Evolutionary conservation across 2,797 vertebrate species (phyloP).

Genomic region (Okamejei kenojei): DNA sequence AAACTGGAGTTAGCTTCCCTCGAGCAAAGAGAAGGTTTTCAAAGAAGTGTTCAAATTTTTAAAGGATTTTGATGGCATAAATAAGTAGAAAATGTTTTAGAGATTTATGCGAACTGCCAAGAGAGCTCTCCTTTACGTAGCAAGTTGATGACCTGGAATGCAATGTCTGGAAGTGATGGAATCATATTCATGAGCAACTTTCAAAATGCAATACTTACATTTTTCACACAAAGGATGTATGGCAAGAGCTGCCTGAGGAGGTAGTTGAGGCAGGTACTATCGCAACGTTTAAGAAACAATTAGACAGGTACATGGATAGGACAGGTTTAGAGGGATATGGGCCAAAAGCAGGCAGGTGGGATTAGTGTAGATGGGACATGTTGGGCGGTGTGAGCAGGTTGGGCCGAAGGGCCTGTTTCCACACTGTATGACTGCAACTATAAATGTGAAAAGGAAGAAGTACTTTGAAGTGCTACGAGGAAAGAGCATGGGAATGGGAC

Average conservation of each 20-base stretch:
- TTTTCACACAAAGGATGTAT: too few relatives aligned
- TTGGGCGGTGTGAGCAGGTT: too few relatives aligned
- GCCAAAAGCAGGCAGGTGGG: too few relatives aligned
- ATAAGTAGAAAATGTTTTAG: neutral
- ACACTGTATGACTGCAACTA: too few relatives aligned
- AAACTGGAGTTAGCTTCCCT: neutral
- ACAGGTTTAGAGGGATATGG: too few relatives aligned
- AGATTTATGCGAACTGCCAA: neutral
- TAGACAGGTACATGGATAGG: too few relatives aligned
- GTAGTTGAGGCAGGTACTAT: too few relatives aligned
- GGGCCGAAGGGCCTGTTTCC: too few relatives aligned
- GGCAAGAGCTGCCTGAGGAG: too few relatives aligned
- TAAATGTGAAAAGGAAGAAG: neutral
- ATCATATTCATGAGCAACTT: neutral
- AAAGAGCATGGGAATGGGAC: neutral
- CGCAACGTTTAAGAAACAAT: too few relatives aligned
- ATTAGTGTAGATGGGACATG: too few relatives aligned
- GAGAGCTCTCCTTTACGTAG: too few relatives aligned
- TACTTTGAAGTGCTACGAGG: neutral
- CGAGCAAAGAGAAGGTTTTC: neutral
- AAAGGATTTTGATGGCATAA: neutral
- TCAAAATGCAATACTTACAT: neutral
- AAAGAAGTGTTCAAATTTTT: neutral
- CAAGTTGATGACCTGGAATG: neutral
- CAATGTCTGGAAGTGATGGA: neutral